phyloP scores from a whole-genome alignment of 2,113 vertebrate species.

The Nyctereutes procyonoides region DNA sequence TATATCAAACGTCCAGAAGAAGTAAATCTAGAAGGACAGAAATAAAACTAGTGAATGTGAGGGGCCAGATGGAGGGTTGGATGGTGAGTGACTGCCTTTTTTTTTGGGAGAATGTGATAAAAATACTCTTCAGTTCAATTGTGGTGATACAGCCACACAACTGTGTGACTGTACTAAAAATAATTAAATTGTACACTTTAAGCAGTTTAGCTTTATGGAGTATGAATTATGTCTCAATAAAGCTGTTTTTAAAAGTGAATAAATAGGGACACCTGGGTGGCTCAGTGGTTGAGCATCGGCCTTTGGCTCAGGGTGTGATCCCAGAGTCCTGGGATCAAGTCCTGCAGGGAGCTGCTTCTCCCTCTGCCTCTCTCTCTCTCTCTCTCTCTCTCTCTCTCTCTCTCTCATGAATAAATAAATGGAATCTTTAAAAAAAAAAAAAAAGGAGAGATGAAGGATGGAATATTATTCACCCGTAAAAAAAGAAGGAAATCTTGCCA shows the following conservation, averaged over 20 bases:
- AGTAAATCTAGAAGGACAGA: background rate
- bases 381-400: too few relatives aligned
- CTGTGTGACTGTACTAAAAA: background rate
- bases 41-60: background rate
- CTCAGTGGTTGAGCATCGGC: too few relatives aligned
- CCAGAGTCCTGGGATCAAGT: too few relatives aligned
- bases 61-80: fast-evolving
- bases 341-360: too few relatives aligned
- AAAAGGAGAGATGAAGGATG: background rate
- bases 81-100: background rate
- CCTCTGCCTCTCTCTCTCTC: too few relatives aligned
- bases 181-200: background rate
- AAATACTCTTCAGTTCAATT: background rate
- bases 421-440: too few relatives aligned
- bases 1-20: background rate
- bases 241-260: background rate
- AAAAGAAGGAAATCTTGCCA: background rate
- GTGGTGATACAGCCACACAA: background rate
- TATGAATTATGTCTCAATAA: background rate
- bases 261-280: background rate
- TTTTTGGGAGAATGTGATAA: fast-evolving
- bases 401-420: too few relatives aligned
- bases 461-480: background rate
- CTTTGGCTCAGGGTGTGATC: too few relatives aligned
- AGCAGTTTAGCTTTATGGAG: background rate